phyloP scores from a whole-genome alignment of 2,888 invertebrate species.

The Augiades crinisus region DNA sequence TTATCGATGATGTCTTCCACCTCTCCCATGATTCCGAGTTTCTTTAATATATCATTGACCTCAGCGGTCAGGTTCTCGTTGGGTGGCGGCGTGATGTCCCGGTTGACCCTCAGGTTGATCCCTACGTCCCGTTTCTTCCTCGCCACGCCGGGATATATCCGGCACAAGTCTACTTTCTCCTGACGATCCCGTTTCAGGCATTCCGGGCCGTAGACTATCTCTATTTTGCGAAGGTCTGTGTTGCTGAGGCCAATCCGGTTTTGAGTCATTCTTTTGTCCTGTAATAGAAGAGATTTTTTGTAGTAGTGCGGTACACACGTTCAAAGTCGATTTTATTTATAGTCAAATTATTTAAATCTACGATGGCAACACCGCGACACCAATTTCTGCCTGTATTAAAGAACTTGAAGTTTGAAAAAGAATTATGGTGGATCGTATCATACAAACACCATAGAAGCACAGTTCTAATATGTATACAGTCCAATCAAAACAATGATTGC shows the following conservation, averaged over 20 bases:
- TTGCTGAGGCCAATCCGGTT: constrained; percentile 45
- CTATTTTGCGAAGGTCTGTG: constrained; percentile 55
- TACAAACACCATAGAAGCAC: no score
- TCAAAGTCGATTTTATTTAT: no score
- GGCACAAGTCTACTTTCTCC: constrained; percentile 61
- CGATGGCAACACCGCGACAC: no score
- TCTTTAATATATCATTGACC: constrained; percentile 33
- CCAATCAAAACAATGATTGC: no score
- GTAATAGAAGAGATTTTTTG: constrained; percentile 10
- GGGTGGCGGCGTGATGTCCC: constrained; percentile 59
- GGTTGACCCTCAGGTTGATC: constrained; percentile 55
- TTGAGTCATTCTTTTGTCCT: constrained; percentile 50
- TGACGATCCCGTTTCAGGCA: constrained; percentile 56
- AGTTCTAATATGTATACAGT: no score
- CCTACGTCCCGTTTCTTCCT: constrained; percentile 43
- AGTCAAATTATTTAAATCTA: no score
- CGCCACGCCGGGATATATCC: constrained; percentile 53
- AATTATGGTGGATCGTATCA: no score
- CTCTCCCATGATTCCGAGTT: constrained; percentile 48
- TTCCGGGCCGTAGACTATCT: constrained; percentile 57
- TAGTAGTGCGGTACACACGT: no score
- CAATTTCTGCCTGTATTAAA: no score
- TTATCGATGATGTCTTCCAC: constrained; percentile 47
- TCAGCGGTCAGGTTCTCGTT: constrained; percentile 24
- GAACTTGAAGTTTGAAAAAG: no score